A percentile compares a stretch with the other conserved stretches of the same genome.
phyloP scores from a whole-genome alignment of 2,888 invertebrate genomes.

The Serripes groenlandicus region DNA sequence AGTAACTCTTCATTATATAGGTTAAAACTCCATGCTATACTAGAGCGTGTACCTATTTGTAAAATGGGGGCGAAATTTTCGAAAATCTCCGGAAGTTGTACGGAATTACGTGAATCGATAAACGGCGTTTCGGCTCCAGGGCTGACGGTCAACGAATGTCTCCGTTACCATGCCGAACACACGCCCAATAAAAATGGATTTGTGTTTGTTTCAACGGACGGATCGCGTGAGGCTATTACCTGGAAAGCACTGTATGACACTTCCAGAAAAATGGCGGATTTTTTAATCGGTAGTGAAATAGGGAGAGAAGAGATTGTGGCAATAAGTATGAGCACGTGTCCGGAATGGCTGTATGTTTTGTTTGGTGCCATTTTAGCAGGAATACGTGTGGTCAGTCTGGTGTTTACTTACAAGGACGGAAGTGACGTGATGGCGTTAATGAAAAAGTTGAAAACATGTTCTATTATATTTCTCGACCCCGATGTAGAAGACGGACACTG shows the following conservation, averaged over 20 bases:
- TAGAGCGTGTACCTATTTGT: not conserved
- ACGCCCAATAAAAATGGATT: conserved; percentile 32
- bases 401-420: conserved; percentile 60
- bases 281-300: conserved; percentile 32
- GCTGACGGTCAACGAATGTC: conserved; percentile 31
- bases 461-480: conserved; percentile 41
- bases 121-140: not conserved
- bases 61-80: conserved; percentile 22
- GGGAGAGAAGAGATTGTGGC: conserved; percentile 39
- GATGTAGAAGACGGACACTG: conserved; percentile 32
- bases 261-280: conserved; percentile 25
- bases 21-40: not conserved
- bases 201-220: conserved; percentile 43
- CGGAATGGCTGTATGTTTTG: conserved; percentile 50
- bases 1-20: not conserved
- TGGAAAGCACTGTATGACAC: conserved; percentile 39
- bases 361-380: conserved; percentile 53
- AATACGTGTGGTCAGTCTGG: conserved; percentile 18
- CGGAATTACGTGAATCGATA: not conserved
- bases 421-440: conserved; percentile 54
- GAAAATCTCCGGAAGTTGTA: conserved; percentile 2
- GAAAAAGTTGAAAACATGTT: conserved; percentile 36
- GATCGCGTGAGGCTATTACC: conserved; percentile 28
- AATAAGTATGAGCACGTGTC: conserved; percentile 46
- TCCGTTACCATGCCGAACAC: conserved; percentile 26